Percentiles rank a stretch among this genome's conserved stretches.
phyloP scores from a whole-genome alignment of 2,113 vertebrate genomes.

The Ictalurus punctatus region DNA sequence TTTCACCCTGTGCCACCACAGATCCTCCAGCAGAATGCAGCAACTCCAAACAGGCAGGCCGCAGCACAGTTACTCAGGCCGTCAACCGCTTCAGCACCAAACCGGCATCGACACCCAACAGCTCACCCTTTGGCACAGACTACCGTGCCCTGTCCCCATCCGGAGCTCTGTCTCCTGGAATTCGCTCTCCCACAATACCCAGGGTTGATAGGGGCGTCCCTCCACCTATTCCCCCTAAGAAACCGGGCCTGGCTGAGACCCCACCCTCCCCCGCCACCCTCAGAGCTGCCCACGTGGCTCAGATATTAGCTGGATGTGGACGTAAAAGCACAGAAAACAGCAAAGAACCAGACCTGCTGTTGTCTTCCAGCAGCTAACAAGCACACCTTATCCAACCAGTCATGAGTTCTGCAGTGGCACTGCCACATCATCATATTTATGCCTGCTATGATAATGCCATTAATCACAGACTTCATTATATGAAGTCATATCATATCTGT shows the following conservation, averaged over 20 bases:
- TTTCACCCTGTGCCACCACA: slow-evolving; percentile 70
- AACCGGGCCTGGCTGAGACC: slow-evolving; percentile 87
- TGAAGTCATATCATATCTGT: not conserved
- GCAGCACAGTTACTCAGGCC: slow-evolving; percentile 91
- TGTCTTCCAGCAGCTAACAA: slow-evolving; percentile 82
- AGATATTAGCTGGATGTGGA: slow-evolving; percentile 78
- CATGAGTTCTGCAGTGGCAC: not conserved
- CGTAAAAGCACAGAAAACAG: slow-evolving; percentile 77
- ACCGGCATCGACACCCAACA: slow-evolving; percentile 74
- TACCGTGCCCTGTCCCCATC: slow-evolving; percentile 81
- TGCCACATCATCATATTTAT: not conserved
- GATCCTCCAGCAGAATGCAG: slow-evolving; percentile 74
- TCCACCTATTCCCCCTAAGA: slow-evolving; percentile 95
- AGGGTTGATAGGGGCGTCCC: slow-evolving; percentile 89
- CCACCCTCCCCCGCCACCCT: slow-evolving; percentile 74
- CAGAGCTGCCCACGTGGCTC: slow-evolving; percentile 73
- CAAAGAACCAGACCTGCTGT: slow-evolving; percentile 87
- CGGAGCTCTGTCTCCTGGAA: slow-evolving; percentile 77
- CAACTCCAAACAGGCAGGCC: slow-evolving; percentile 87
- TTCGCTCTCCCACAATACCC: slow-evolving; percentile 86
- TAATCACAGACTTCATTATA: not conserved
- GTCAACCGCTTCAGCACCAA: slow-evolving; percentile 85
- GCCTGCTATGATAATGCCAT: not conserved
- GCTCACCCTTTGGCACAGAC: slow-evolving; percentile 94
- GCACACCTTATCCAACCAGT: not conserved